These are phyloP conservation scores for Philereme vetulata DNA, from an alignment of 2,888 invertebrate species.

Conservation along the genomic window DNA sequence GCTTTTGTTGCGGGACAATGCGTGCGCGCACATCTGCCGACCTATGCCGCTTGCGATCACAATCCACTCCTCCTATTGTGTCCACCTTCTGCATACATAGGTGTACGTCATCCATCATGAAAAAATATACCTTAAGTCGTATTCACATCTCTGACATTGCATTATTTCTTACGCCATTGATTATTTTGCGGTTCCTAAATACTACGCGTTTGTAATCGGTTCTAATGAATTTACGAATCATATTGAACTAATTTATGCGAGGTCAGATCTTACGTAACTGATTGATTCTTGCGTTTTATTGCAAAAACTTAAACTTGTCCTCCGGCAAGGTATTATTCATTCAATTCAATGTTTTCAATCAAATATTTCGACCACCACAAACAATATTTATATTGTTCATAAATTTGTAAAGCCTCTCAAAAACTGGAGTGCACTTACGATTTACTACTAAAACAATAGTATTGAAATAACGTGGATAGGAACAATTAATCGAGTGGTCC, in stretches of 20 bases:
- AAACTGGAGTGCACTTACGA: constrained; percentile 38
- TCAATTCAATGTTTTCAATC: constrained; percentile 36
- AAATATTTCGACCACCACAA: constrained; percentile 13
- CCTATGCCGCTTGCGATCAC: constrained; percentile 55
- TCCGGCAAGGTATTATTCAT: constrained; percentile 40
- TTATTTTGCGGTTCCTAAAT: constrained; percentile 14
- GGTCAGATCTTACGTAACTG: constrained; percentile 66
- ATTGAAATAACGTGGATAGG: constrained; percentile 66
- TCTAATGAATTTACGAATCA: constrained; percentile 20
- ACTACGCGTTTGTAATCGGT: constrained; percentile 20
- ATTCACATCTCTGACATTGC: constrained; percentile 7
- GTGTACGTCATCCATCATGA: constrained; percentile 45
- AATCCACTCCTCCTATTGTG: constrained; percentile 49
- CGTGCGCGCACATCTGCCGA: constrained; percentile 74
- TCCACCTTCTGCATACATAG: constrained; percentile 46
- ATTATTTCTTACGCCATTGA: neutral
- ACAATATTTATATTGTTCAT: constrained; percentile 29
- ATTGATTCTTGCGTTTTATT: constrained; percentile 59
- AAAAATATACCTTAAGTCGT: constrained; percentile 9
- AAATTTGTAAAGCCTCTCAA: constrained; percentile 35
- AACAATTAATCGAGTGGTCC: constrained; percentile 82
- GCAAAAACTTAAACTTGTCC: constrained; percentile 59
- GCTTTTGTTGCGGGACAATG: constrained; percentile 79
- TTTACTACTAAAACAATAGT: constrained; percentile 62
- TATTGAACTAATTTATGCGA: constrained; percentile 58